phyloP scores from a whole-genome alignment of 1,140 invertebrate genomes.

The Drosophila eugracilis region DNA sequence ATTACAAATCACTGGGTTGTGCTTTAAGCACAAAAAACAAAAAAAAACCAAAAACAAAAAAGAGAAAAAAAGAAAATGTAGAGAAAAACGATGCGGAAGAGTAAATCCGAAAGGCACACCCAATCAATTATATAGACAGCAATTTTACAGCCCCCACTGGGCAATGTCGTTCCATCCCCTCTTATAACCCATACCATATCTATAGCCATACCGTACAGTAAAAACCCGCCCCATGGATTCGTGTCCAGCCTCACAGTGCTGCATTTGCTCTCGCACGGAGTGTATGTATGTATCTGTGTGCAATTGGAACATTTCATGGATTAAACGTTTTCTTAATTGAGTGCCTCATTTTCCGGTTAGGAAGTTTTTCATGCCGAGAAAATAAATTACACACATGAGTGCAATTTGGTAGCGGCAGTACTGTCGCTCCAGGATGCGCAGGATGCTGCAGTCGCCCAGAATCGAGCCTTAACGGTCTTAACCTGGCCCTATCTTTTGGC shows the following conservation, averaged over 20 bases:
- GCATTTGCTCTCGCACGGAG: conserved; percentile 11
- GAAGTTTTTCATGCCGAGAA: conserved; percentile 82
- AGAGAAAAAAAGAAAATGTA: background rate
- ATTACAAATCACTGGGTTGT: conserved; percentile 72
- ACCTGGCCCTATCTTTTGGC: conserved; percentile 45
- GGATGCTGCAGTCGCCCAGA: conserved; percentile 30
- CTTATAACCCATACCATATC: background rate
- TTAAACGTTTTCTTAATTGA: conserved; percentile 83
- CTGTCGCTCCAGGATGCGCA: conserved; percentile 41
- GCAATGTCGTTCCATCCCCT: conserved; percentile 26
- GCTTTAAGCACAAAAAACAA: conserved; percentile 43
- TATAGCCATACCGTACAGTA: background rate
- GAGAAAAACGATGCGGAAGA: conserved; percentile 23
- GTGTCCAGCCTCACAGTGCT: conserved; percentile 17
- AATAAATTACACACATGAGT: conserved; percentile 84
- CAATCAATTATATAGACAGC: conserved; percentile 74
- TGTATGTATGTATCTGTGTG: conserved; percentile 45
- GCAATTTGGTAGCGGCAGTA: conserved; percentile 67
- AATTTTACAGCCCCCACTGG: conserved; percentile 58
- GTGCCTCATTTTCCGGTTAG: conserved; percentile 83
- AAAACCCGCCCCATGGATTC: conserved; percentile 1
- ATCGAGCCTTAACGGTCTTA: conserved; percentile 49
- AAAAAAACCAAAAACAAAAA: no score
- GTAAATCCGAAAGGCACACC: conserved; percentile 70
- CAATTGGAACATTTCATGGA: conserved; percentile 78